Conservation (phyloP, 1,140 invertebrate genomes). For the Condylostylus longicornis region DNA sequence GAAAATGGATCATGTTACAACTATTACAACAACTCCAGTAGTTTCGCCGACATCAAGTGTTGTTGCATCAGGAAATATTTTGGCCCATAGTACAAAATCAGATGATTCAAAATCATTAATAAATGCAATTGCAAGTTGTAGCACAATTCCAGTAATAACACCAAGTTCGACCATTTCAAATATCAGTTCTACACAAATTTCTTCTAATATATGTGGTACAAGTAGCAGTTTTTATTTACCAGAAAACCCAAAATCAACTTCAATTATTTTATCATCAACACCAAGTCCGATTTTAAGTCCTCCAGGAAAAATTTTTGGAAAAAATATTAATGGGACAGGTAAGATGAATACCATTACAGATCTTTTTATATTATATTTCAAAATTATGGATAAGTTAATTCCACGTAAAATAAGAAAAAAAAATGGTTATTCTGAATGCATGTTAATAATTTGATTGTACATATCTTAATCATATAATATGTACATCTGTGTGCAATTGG, state of each 20-base stretch:
- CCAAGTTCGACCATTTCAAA: too few species aligned
- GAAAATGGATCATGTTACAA: conserved; percentile 3
- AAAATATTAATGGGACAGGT: conserved; percentile 34
- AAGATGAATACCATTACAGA: too few species aligned
- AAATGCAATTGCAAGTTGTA: too few species aligned
- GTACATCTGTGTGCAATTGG: too few species aligned
- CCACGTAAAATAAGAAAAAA: background rate
- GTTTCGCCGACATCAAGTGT: conserved; percentile 8
- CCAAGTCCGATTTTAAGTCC: conserved; percentile 30
- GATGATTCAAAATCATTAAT: too few species aligned
- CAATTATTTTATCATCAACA: conserved; percentile 17
- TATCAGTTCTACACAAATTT: too few species aligned
- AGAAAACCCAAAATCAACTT: background rate
- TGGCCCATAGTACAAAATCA: too few species aligned
- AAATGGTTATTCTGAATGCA: background rate
- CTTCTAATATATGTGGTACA: too few species aligned
- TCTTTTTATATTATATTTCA: background rate
- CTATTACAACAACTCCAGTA: conserved; percentile 6
- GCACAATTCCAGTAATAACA: too few species aligned
- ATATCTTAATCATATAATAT: too few species aligned
- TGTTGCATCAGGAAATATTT: conserved; percentile 12
- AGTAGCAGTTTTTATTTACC: too few species aligned
- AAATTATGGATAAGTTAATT: background rate
- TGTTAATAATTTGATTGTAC: too few species aligned
- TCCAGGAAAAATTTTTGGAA: conserved; percentile 31